phyloP scores from a whole-genome alignment of 2,888 invertebrate genomes.

The Sipha maydis region DNA sequence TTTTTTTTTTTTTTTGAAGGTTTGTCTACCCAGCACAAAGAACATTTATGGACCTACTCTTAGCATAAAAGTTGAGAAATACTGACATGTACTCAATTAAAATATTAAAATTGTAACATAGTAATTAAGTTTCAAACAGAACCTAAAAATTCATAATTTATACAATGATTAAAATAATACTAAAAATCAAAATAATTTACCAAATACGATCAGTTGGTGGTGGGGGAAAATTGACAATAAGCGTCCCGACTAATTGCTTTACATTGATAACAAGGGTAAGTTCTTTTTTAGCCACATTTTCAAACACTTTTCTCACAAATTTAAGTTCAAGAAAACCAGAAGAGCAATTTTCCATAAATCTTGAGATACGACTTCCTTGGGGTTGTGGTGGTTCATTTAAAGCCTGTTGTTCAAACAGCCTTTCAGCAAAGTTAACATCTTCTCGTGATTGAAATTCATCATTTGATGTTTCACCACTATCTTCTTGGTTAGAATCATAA shows the following conservation, averaged over 20 bases:
- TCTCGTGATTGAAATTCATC: constrained; percentile 55
- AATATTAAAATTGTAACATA: neutral
- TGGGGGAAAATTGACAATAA: constrained; percentile 86
- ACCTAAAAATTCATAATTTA: constrained; percentile 15
- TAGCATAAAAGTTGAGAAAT: too few relatives aligned
- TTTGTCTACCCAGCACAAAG: too few relatives aligned
- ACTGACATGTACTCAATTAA: too few relatives aligned
- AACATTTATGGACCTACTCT: too few relatives aligned
- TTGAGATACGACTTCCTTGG: constrained; percentile 64
- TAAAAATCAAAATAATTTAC: constrained; percentile 68
- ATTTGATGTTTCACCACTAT: constrained; percentile 67
- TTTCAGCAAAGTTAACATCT: constrained; percentile 53
- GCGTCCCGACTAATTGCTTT: constrained; percentile 79
- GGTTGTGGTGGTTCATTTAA: constrained; percentile 67
- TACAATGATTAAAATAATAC: neutral
- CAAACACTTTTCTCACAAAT: constrained; percentile 88
- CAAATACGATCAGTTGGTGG: constrained; percentile 92
- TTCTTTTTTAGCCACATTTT: constrained; percentile 89
- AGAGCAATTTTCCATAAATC: constrained; percentile 70
- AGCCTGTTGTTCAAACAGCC: constrained; percentile 66
- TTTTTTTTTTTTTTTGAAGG: too few relatives aligned
- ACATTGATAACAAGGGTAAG: constrained; percentile 87
- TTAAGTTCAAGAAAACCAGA: constrained; percentile 76
- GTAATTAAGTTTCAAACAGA: neutral
- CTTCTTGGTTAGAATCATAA: constrained; percentile 65